Base-by-base conservation (phyloP, 2,888 invertebrate genomes). In the Gortyna flavago region DNA sequence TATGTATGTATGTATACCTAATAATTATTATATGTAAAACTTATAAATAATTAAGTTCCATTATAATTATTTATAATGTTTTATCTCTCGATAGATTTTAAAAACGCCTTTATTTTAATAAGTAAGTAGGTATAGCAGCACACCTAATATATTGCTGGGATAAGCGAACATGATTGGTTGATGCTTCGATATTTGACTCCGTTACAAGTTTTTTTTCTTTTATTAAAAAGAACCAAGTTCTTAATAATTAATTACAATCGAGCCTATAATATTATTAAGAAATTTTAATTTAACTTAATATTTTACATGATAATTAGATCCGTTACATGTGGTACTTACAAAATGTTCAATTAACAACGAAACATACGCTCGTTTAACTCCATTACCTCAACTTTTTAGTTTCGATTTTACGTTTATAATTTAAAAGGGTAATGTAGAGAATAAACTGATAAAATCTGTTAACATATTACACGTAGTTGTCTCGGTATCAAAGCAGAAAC, bases 401-500 rank as follows among this genome's bases (percentile, higher is more conserved):
- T 32, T 62, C 32, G 8, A n/a, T 64, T 21, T 54, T n/a, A 74
- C 18, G 8, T 79, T 41, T 51, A 66, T 66, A 51, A 51, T 70
- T 70, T 72, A n/a, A 79, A 44, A 72, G 65, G 48, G 51, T 74
- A 62, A 79, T 61, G 25, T 44, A 32, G 61, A 66, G 67, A 77
- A 61, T 80, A 1, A 51, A 65, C 72, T 64, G 79, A 86, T 72
- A 61, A 57, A 70, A 75, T 72, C 69, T 76, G 54, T 84, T 82
- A 81, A 73, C 73, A 70, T 76, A 66, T 77, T 44, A 70, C 44
- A 65, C 75, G 44, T 11, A 72, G 72, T 71, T 77, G 62, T 66
- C 62, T 51, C 35, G 65, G 57, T 67, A 80, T 79, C 80, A 77
- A 65, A 77, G 57, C 21, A 75, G 18, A 76, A 84, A 86, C 72